phyloP scores from a whole-genome alignment of 2,888 invertebrate species.

The Latrodectus elegans region DNA sequence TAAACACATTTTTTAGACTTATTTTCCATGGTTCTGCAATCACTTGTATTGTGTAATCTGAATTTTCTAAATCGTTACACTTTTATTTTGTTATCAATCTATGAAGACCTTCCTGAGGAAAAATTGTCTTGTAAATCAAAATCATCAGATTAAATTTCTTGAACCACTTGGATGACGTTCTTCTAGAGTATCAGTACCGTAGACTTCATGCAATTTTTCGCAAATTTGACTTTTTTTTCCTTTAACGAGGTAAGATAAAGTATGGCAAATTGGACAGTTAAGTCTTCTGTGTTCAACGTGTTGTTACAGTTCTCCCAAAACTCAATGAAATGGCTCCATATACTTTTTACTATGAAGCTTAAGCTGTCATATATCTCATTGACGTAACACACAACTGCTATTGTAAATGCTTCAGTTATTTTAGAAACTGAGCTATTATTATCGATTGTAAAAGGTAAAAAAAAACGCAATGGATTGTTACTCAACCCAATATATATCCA shows the following conservation, averaged over 20 bases:
- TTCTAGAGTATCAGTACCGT: background rate
- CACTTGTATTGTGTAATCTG: background rate
- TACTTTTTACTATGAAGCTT: background rate
- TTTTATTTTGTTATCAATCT: background rate
- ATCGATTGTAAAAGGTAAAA: background rate
- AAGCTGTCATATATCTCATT: background rate
- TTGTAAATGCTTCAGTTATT: background rate
- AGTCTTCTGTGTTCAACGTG: background rate
- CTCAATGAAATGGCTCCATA: background rate
- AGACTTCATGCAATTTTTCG: background rate
- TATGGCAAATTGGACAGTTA: background rate
- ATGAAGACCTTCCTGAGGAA: background rate
- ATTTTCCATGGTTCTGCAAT: background rate
- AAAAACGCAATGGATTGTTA: too few relatives aligned
- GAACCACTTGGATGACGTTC: background rate
- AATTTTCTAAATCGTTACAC: background rate
- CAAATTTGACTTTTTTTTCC: background rate
- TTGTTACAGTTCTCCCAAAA: background rate
- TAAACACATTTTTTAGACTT: background rate
- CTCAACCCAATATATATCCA: too few relatives aligned
- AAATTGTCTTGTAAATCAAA: background rate
- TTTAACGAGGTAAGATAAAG: background rate
- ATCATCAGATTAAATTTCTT: background rate
- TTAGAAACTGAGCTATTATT: background rate
- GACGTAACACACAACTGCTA: background rate